Evolutionary conservation across 1,140 invertebrate genomes (phyloP), one percentile per base, ranked within the genome.

Genomic region (Augochlora pura): DNA sequence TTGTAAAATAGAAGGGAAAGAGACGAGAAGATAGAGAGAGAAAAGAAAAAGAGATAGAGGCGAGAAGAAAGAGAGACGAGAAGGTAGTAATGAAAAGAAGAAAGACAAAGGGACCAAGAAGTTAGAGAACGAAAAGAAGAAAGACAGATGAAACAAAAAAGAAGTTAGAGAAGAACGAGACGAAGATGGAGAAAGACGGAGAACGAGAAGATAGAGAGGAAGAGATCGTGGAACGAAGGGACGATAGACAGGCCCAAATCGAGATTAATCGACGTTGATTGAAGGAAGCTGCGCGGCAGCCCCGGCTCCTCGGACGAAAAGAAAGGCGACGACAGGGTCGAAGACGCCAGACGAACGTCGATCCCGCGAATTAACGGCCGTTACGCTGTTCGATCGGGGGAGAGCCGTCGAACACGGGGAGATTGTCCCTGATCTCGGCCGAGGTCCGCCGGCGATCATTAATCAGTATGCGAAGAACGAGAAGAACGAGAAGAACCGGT

Each of bases 211-310:
- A 23, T 9, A 12, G 7, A 25, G 57, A n/a, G 8, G 8, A 21
- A n/a, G 21, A 42, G 57, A 64, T 67, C 21, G 38, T 52, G n/a
- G 10, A 57, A 72, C 27, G 52, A 67, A 74, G 60, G 52, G 52
- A 75, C 46, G 52, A 62, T 70, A 81, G 77, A 84, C 71, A 68
- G 54, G 67, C 12, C 46, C 74, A 86, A 88, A 88, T 88, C 84
- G 87, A 88, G 87, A 88, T 88, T 88, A 88, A 88, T 88, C 84
- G 87, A 87, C 81, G 78, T 87, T 86, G 84, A 88, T 87, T 84
- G 86, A 87, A 88, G 77, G 84, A 86, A 83, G 84, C 67, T 81
- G 73, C 59, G 23, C 8, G 4, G 32, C 32, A 4, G 32, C 54
- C 59, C 46, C 23, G 32, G 62, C 74, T 72, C n/a, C 39, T 59